A percentile compares a stretch with the other conserved stretches of the same genome.
phyloP scores from a whole-genome alignment of 2,113 vertebrate species.

The Condylura cristata region DNA sequence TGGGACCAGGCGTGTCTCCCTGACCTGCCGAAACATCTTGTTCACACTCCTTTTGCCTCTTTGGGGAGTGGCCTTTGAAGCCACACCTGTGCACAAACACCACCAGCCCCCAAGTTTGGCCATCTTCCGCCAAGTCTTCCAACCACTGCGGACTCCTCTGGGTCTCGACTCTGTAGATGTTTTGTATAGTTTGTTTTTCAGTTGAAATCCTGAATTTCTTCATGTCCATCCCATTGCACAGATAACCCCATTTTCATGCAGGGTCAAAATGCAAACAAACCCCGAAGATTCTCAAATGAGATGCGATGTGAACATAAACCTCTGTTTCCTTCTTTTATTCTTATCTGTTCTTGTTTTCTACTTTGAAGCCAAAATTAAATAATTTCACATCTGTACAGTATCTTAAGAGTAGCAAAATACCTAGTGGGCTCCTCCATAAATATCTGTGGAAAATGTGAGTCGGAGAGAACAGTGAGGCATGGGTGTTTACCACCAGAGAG shows the following conservation, averaged over 20 bases:
- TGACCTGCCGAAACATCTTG: not conserved
- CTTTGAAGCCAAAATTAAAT: not conserved
- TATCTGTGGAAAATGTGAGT: not conserved
- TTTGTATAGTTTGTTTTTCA: not conserved
- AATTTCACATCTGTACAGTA: not conserved
- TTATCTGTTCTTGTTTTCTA: not conserved
- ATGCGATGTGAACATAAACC: not conserved
- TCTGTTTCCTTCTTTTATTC: not conserved
- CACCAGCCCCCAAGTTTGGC: too few species aligned
- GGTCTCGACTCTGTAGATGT: not conserved
- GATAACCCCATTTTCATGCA: not conserved
- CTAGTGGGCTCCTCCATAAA: not conserved
- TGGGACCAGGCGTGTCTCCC: not conserved
- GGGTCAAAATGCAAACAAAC: not conserved
- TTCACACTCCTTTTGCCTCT: not conserved
- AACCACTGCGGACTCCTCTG: not conserved
- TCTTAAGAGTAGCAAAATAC: not conserved
- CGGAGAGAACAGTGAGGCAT: not conserved
- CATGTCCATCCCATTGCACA: not conserved
- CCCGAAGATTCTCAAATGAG: not conserved
- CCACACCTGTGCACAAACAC: not conserved
- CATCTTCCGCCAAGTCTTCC: not conserved
- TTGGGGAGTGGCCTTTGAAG: not conserved
- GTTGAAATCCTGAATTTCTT: not conserved
- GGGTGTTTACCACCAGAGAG: not conserved